phyloP scores from a whole-genome alignment of 2,888 invertebrate genomes.

The Xanthorhoe designata region DNA sequence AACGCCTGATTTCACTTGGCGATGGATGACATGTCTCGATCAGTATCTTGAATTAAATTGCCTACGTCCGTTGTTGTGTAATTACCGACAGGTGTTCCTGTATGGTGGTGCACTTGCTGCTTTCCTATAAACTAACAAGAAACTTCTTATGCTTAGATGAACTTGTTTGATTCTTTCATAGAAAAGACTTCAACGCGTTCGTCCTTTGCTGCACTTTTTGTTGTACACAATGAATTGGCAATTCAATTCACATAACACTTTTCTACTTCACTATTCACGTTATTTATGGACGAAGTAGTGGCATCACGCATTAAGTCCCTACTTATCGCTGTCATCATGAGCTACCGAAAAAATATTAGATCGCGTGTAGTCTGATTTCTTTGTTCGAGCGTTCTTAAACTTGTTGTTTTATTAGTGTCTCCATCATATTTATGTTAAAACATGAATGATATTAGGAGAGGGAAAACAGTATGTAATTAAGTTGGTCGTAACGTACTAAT shows the following conservation, averaged over 20 bases:
- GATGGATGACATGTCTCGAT: slow-evolving; percentile 58
- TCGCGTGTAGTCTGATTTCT: slow-evolving; percentile 41
- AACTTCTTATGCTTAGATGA: not conserved
- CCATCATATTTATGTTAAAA: slow-evolving; percentile 32
- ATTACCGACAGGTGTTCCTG: slow-evolving; percentile 67
- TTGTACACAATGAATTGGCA: slow-evolving; percentile 1
- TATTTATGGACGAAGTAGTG: slow-evolving; percentile 17
- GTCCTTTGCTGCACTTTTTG: slow-evolving; percentile 9
- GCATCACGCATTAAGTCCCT: slow-evolving; percentile 22
- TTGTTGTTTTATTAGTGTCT: slow-evolving; percentile 34
- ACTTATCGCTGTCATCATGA: slow-evolving; percentile 25
- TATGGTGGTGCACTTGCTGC: slow-evolving; percentile 6
- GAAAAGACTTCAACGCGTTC: slow-evolving; percentile 41
- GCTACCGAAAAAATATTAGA: slow-evolving; percentile 31
- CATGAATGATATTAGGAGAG: slow-evolving; percentile 38
- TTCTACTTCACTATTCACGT: slow-evolving; percentile 18
- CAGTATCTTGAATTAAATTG: slow-evolving; percentile 60
- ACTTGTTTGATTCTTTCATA: slow-evolving; percentile 16
- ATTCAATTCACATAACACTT: slow-evolving; percentile 3
- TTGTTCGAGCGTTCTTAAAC: slow-evolving; percentile 33
- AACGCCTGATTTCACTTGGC: slow-evolving; percentile 59
- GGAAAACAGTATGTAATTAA: slow-evolving; percentile 50
- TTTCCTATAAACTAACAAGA: not conserved
- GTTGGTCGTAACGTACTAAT: slow-evolving; percentile 25
- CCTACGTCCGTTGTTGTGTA: slow-evolving; percentile 63